Percentiles rank a stretch among this genome's conserved stretches.
Conservation (phyloP, 2,888 invertebrate species). For the Eugnorisma glareosa region DNA sequence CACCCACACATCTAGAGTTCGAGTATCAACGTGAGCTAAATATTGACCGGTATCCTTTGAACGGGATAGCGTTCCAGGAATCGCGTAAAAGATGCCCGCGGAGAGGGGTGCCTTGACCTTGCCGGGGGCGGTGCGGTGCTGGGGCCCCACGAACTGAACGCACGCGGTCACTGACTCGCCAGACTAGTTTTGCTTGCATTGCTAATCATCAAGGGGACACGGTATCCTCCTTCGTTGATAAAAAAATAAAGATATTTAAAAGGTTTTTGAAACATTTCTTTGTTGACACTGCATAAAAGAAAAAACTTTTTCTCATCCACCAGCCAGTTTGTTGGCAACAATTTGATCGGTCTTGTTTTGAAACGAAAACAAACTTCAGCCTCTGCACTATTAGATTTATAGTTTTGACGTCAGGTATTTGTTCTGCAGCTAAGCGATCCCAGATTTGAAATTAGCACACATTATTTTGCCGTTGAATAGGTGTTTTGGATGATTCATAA, state of each 20-base stretch:
- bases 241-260: conserved; percentile 28
- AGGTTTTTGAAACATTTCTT: conserved; percentile 7
- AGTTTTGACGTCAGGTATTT: conserved; percentile 36
- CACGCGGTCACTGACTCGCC: conserved; percentile 84
- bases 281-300: conserved; percentile 20
- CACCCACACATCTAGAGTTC: not conserved
- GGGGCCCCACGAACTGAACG: conserved; percentile 71
- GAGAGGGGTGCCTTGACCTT: conserved; percentile 85
- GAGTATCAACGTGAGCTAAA: conserved; percentile 18
- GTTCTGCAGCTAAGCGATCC: conserved; percentile 15
- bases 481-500: conserved; percentile 27
- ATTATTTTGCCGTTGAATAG: conserved; percentile 18
- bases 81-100: conserved; percentile 73
- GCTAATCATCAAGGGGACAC: conserved; percentile 64
- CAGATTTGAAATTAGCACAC: conserved; percentile 20
- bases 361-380: conserved; percentile 41
- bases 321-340: conserved; percentile 34
- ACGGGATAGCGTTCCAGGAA: conserved; percentile 76
- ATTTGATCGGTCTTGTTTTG: conserved; percentile 39
- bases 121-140: conserved; percentile 77
- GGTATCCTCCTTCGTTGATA: conserved; percentile 28
- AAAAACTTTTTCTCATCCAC: conserved; percentile 25
- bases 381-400: conserved; percentile 28
- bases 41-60: conserved; percentile 64
- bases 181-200: conserved; percentile 80